These are phyloP conservation scores for Bembecia ichneumoniformis DNA, from an alignment of 2,888 invertebrate species.

Conservation along the genomic window DNA sequence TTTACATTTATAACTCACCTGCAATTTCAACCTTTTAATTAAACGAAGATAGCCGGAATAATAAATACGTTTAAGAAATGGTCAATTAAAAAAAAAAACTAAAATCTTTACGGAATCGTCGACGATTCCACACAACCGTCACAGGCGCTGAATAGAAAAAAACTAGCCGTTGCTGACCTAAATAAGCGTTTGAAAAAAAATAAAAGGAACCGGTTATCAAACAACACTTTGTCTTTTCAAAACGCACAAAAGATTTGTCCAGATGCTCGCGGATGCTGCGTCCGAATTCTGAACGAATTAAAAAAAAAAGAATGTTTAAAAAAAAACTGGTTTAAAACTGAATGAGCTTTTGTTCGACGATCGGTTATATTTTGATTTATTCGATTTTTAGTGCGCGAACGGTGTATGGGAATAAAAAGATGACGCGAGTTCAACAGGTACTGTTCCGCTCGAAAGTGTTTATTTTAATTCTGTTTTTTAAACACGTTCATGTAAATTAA, in stretches of 20 bases:
- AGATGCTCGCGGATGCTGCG: conserved; percentile 66
- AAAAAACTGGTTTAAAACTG: conserved; percentile 58
- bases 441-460: conserved; percentile 29
- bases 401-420: conserved; percentile 57
- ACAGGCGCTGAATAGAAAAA: conserved; percentile 28
- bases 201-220: conserved; percentile 48
- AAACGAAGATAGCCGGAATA: too few species aligned
- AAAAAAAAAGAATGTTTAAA: conserved; percentile 24
- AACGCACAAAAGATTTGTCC: conserved; percentile 50
- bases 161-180: conserved; percentile 60
- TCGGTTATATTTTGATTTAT: conserved; percentile 71
- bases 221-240: conserved; percentile 53
- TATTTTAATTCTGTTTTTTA: not conserved
- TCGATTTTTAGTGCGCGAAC: conserved; percentile 62
- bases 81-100: not conserved
- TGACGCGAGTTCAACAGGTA: conserved; percentile 62
- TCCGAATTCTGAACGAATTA: conserved; percentile 32
- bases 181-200: conserved; percentile 33
- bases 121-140: conserved; percentile 9
- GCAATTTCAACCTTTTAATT: too few species aligned
- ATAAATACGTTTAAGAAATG: too few species aligned
- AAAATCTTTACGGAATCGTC: not conserved
- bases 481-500: not conserved
- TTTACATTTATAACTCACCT: too few species aligned
- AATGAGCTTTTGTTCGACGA: conserved; percentile 62